Base-by-base conservation (phyloP, 2,113 vertebrate genomes). In the Campylorhamphus procurvoides region DNA sequence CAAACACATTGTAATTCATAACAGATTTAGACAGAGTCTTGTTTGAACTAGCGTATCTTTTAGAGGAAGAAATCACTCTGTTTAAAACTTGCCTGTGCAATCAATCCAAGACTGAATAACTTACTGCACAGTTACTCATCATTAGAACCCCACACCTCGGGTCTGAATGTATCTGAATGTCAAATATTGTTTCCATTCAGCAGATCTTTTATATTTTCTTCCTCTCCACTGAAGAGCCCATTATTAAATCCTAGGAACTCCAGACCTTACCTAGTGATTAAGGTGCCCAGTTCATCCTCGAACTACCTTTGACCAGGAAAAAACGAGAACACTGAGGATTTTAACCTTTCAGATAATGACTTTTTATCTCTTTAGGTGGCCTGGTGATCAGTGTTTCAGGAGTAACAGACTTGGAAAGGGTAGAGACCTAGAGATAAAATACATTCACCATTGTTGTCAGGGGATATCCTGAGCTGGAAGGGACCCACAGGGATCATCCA, bases 181-280 rank as follows among this genome's bases (percentile, higher is more conserved):
- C 93, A 79, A 75, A 82, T 52, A 18, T 0, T 46, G 25, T 78
- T 93, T 59, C 75, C 72, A 71, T 50, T 28, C 67, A 69, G 35
- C 29, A 60, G 15, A 29, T 58, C 53, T 37, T 63, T 75, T 60
- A 28, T 60, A 64, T 46, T 72, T 87, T 87, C 86, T 94, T 78
- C 42, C 93, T 63, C 89, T 87, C 1, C 35, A 11, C 27, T 67
- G 67, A 90, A 63, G 33, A 89, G 46, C 63, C 77, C 39, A 31
- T 85, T 78, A 76, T 76, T 91, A 90, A 96, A 93, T 69, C 67
- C 47, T 19, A 9, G 58, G 91, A 93, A 82, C 87, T 87, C 84
- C 91, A 93, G 93, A 25, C 49, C 47, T 87, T n/a, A 37, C n/a
- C 49, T 37, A 42, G 74, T 66, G 89, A 46, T 39, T 87, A 20